phyloP scores from a whole-genome alignment of 2,888 invertebrate genomes.

The Pilophorus perplexus region DNA sequence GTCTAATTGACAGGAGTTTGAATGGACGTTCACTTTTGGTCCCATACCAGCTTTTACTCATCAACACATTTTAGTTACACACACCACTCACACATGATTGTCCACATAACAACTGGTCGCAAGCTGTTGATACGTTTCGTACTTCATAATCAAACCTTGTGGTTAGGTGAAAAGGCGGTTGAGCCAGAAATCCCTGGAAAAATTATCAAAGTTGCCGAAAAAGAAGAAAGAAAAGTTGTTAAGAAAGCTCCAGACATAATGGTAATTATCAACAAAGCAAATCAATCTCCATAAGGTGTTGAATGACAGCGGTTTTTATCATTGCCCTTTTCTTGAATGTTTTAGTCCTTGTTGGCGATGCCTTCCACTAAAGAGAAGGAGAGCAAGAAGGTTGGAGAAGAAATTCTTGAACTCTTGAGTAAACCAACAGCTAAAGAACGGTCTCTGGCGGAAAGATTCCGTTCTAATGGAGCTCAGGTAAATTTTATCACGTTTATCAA shows the following conservation, averaged over 20 bases:
- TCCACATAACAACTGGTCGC: too few relatives aligned
- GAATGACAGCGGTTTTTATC: neutral
- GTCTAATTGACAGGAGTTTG: too few relatives aligned
- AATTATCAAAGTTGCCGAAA: slow-evolving; percentile 56
- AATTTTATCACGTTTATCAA: too few relatives aligned
- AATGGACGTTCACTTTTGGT: too few relatives aligned
- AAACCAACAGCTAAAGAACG: slow-evolving; percentile 96
- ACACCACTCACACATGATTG: too few relatives aligned
- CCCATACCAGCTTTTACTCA: too few relatives aligned
- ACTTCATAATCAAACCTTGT: neutral
- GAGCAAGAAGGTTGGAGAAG: slow-evolving; percentile 91
- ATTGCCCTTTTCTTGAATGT: slow-evolving; percentile 19
- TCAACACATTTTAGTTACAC: too few relatives aligned
- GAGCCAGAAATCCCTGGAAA: slow-evolving; percentile 52
- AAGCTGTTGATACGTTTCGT: neutral
- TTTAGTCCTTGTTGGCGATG: slow-evolving; percentile 78
- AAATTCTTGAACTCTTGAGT: slow-evolving; percentile 87
- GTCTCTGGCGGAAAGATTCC: slow-evolving; percentile 91
- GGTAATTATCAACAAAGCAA: too few relatives aligned
- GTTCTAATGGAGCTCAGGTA: slow-evolving; percentile 70
- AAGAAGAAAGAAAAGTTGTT: slow-evolving; percentile 61
- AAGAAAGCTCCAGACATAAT: slow-evolving; percentile 66
- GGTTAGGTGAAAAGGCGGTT: slow-evolving; percentile 21
- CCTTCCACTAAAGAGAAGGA: slow-evolving; percentile 94
- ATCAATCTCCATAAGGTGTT: too few relatives aligned